A percentile compares a stretch with the other conserved stretches of the same genome.
phyloP scores from a whole-genome alignment of 1,140 invertebrate genomes.

The Carposina sasakii region DNA sequence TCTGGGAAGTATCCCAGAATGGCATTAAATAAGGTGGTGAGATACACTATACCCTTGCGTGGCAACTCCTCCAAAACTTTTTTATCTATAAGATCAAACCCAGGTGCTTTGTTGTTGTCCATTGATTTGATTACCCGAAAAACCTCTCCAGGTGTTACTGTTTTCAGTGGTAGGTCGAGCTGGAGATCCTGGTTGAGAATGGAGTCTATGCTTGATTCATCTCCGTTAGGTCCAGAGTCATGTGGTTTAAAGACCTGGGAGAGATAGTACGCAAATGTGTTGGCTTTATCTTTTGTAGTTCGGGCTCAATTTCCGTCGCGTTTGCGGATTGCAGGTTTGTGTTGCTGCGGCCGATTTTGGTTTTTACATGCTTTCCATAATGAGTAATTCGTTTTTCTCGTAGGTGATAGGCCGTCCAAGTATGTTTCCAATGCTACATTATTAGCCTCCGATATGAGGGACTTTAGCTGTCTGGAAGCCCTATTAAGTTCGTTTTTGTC shows the following conservation, averaged over 20 bases:
- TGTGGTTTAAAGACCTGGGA: constrained; percentile 17
- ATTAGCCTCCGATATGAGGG: constrained; percentile 1
- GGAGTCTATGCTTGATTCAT: background rate
- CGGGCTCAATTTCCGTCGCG: constrained; percentile 1
- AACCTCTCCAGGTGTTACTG: constrained; percentile 7
- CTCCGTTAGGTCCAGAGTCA: background rate
- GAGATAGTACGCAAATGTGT: constrained; percentile 12
- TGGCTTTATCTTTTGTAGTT: constrained; percentile 14
- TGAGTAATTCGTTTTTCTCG: constrained; percentile 12
- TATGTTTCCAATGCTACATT: constrained; percentile 1
- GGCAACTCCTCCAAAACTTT: constrained; percentile 19
- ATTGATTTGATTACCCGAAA: background rate
- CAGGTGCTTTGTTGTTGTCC: constrained; percentile 14
- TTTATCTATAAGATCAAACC: constrained; percentile 17
- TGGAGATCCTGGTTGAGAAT: constrained; percentile 12
- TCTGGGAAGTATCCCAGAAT: constrained; percentile 1
- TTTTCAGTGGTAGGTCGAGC: background rate
- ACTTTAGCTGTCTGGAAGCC: constrained; percentile 17
- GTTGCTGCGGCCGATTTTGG: constrained; percentile 1
- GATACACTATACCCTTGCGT: constrained; percentile 7
- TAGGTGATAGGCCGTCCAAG: constrained; percentile 8
- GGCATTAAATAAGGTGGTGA: constrained; percentile 1
- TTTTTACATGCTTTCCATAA: constrained; percentile 14
- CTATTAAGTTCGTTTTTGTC: constrained; percentile 13
- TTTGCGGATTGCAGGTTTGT: constrained; percentile 11